phyloP scores from a whole-genome alignment of 2,113 vertebrate species.

The Macquaria australasica region DNA sequence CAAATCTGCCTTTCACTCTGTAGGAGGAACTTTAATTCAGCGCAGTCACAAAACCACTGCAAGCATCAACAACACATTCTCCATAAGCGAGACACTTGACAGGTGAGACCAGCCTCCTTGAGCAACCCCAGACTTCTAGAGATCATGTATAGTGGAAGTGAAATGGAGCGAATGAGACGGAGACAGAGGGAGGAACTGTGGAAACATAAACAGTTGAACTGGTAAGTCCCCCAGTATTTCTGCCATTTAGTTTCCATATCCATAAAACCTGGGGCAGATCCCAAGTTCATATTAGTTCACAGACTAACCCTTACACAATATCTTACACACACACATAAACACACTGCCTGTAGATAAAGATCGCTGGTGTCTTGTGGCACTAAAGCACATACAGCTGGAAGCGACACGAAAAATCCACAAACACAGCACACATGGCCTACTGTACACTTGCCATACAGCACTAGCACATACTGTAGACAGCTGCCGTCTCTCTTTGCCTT shows the following conservation, averaged over 20 bases:
- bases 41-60: background rate
- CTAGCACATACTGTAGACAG: slow-evolving; percentile 41
- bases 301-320: slow-evolving; percentile 14
- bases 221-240: slow-evolving; percentile 21
- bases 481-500: slow-evolving; percentile 19
- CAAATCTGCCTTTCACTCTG: slow-evolving; percentile 9
- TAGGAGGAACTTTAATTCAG: background rate
- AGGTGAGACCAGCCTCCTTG: slow-evolving; percentile 7
- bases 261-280: slow-evolving; percentile 26
- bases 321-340: slow-evolving; percentile 7
- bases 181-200: slow-evolving; percentile 15
- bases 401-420: slow-evolving; percentile 45
- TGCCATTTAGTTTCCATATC: slow-evolving; percentile 42
- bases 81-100: slow-evolving; percentile 16
- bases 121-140: slow-evolving; percentile 23
- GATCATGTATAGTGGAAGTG: background rate
- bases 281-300: slow-evolving; percentile 48
- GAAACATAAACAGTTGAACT: slow-evolving; percentile 35
- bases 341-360: slow-evolving; percentile 27
- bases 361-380: slow-evolving; percentile 28
- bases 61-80: slow-evolving; percentile 16
- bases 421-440: slow-evolving; percentile 35
- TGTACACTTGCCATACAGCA: slow-evolving; percentile 43
- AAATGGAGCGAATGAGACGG: slow-evolving; percentile 33
- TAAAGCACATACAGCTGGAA: slow-evolving; percentile 36